These are phyloP conservation scores for Diaperis boleti DNA, from an alignment of 2,888 invertebrate species.

Conservation along the genomic window DNA sequence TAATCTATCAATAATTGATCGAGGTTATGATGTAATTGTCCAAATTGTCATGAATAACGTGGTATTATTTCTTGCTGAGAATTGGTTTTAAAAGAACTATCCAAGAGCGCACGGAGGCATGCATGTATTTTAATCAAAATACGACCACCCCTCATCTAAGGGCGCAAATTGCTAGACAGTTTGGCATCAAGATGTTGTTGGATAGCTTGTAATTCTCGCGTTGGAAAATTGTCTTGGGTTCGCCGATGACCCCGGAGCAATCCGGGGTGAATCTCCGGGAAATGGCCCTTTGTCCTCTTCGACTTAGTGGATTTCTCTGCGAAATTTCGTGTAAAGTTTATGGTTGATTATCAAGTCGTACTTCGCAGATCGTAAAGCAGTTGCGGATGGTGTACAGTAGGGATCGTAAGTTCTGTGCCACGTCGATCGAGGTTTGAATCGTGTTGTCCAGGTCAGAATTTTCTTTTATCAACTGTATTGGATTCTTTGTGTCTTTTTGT, in stretches of 20 bases:
- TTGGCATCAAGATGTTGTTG: constrained; percentile 12
- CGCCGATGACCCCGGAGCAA: constrained; percentile 1
- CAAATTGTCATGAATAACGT: no score
- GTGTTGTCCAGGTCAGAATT: no score
- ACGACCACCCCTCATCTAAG: no score
- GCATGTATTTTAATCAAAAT: no score
- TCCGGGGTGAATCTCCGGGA: constrained; percentile 48
- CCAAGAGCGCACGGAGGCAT: no score
- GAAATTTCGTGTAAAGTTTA: background rate
- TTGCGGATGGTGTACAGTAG: constrained; percentile 3
- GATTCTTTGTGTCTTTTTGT: no score
- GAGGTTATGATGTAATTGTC: no score
- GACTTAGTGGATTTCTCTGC: background rate
- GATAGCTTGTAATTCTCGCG: constrained; percentile 24
- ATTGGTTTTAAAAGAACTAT: background rate
- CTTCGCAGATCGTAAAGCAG: constrained; percentile 3
- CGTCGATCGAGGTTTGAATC: no score
- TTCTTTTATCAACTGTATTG: no score
- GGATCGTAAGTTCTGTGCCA: constrained; percentile 2
- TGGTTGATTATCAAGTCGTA: constrained; percentile 1
- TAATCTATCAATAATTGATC: no score
- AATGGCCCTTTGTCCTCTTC: constrained; percentile 48
- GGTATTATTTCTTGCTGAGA: background rate
- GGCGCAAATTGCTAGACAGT: constrained; percentile 7
- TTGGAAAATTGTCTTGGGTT: constrained; percentile 25